Conservation (phyloP, 2,797 vertebrate species). For the Florisuga fusca region DNA sequence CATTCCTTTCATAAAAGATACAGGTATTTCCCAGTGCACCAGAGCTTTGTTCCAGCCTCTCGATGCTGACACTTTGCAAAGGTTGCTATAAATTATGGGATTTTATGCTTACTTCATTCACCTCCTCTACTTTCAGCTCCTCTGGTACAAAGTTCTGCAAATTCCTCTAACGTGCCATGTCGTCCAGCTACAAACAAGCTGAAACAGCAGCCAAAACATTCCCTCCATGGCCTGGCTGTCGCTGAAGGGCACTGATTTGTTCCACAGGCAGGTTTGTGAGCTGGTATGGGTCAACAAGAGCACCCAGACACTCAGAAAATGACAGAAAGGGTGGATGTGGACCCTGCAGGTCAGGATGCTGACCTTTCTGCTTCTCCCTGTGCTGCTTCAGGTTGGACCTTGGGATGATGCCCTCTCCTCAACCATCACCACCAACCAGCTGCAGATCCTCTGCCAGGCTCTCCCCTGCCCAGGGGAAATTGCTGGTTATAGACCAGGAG, state of each 20-base stretch:
- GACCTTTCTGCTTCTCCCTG: background rate
- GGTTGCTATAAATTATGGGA: background rate
- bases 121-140: background rate
- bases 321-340: rapidly evolving
- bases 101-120: background rate
- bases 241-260: background rate
- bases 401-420: background rate
- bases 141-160: background rate
- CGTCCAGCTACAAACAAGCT: background rate
- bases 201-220: background rate
- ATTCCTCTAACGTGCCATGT: rapidly evolving
- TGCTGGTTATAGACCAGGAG: rapidly evolving
- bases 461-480: background rate
- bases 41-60: background rate
- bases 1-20: background rate
- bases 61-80: background rate
- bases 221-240: background rate
- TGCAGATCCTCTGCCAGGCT: background rate
- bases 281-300: rapidly evolving
- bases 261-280: background rate
- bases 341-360: background rate
- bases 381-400: too few species aligned
- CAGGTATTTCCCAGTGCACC: background rate
- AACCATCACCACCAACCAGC: background rate
- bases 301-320: rapidly evolving